These are phyloP conservation scores for Morpho achilles DNA, from an alignment of 2,888 invertebrate genomes.

Conservation along the genomic window DNA sequence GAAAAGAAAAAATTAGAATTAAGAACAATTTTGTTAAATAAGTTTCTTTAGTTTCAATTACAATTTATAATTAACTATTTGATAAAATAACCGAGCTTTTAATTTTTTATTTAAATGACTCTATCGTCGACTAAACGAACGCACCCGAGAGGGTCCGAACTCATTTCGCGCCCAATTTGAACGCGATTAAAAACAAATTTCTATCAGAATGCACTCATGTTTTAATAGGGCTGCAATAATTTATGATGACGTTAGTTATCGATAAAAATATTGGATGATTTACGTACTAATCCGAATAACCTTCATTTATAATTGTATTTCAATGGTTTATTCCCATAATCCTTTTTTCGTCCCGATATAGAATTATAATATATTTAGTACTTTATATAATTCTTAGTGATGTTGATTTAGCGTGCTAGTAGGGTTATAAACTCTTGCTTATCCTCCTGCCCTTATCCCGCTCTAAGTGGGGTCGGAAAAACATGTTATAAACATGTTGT, in stretches of 20 bases:
- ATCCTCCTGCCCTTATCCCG: too few species aligned
- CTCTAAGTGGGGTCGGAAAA: too few species aligned
- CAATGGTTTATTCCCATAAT: slow-evolving; percentile 23
- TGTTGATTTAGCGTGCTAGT: too few species aligned
- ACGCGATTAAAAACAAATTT: slow-evolving; percentile 77
- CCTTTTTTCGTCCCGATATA: slow-evolving; percentile 8
- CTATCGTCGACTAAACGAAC: slow-evolving; percentile 50
- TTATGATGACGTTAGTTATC: slow-evolving; percentile 33
- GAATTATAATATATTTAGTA: too few species aligned
- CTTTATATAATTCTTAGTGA: too few species aligned
- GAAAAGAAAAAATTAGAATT: too few species aligned
- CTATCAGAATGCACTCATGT: slow-evolving; percentile 69
- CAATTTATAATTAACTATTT: slow-evolving; percentile 3
- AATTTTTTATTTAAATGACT: slow-evolving; percentile 66
- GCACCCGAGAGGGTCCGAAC: slow-evolving; percentile 49
- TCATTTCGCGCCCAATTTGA: slow-evolving; percentile 80
- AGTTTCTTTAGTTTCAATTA: background rate
- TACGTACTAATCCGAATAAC: slow-evolving; percentile 28
- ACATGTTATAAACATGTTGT: too few species aligned
- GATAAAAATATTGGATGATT: slow-evolving; percentile 31
- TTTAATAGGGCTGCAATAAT: slow-evolving; percentile 51
- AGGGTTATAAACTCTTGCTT: too few species aligned
- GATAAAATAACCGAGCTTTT: slow-evolving; percentile 30
- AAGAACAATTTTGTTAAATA: too few species aligned
- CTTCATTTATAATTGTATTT: slow-evolving; percentile 21